These are phyloP conservation scores for Heliconius aoede DNA, from an alignment of 2,888 invertebrate species.

Conservation along the genomic window DNA sequence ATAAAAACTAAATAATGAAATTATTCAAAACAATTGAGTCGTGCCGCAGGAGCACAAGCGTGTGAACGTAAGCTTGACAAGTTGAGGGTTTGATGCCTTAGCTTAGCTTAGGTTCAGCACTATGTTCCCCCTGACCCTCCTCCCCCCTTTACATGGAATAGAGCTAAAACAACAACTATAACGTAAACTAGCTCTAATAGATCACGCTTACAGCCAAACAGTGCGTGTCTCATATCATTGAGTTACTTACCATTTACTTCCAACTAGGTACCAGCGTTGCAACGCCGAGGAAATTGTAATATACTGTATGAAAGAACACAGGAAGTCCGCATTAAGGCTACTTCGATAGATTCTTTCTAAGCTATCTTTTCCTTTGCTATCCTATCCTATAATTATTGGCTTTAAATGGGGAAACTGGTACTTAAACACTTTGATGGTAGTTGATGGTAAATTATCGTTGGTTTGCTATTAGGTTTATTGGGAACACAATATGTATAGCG, in stretches of 20 bases:
- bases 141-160: too few relatives aligned
- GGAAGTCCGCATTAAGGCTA: constrained; percentile 77
- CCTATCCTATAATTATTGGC: constrained; percentile 31
- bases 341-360: constrained; percentile 64
- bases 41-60: too few relatives aligned
- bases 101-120: too few relatives aligned
- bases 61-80: too few relatives aligned
- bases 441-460: neutral
- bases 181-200: constrained; percentile 31
- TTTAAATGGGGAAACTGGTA: constrained; percentile 27
- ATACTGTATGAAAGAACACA: constrained; percentile 66
- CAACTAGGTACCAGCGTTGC: constrained; percentile 51
- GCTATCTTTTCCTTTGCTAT: constrained; percentile 33
- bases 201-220: constrained; percentile 50
- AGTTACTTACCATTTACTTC: constrained; percentile 56
- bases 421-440: neutral
- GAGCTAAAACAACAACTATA: neutral
- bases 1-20: neutral
- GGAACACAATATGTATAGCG: too few relatives aligned
- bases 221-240: constrained; percentile 70
- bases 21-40: neutral
- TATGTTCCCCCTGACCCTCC: too few relatives aligned
- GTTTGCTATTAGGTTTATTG: neutral
- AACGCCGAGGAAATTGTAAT: constrained; percentile 75
- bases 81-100: too few relatives aligned